phyloP scores from a whole-genome alignment of 1,140 invertebrate genomes.

The Dryas iulia region DNA sequence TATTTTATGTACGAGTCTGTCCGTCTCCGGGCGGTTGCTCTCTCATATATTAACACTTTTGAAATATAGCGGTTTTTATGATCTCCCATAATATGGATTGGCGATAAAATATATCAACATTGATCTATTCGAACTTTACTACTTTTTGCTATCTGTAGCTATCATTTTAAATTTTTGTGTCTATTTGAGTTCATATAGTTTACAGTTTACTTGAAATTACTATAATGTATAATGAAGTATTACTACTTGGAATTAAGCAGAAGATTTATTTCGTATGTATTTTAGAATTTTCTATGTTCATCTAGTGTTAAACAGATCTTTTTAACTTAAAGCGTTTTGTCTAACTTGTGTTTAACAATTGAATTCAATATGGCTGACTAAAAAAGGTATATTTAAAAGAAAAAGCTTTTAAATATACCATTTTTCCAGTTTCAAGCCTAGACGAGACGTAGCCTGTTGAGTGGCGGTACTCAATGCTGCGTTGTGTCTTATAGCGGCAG shows the following conservation, averaged over 20 bases:
- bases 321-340: too few species aligned
- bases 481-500: too few species aligned
- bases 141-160: neutral
- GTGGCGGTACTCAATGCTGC: too few species aligned
- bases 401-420: too few species aligned
- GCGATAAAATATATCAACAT: constrained; percentile 59
- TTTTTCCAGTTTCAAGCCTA: too few species aligned
- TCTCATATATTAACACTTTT: constrained; percentile 72
- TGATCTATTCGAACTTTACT: constrained; percentile 17
- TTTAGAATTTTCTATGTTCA: too few species aligned
- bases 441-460: too few species aligned
- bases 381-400: too few species aligned
- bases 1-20: constrained; percentile 53
- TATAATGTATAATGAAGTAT: neutral
- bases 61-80: constrained; percentile 69
- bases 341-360: too few species aligned
- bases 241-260: too few species aligned
- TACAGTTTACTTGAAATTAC: neutral
- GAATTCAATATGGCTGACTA: neutral
- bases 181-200: neutral
- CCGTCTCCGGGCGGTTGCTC: constrained; percentile 37
- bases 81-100: constrained; percentile 71
- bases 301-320: too few species aligned
- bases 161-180: neutral
- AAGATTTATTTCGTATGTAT: neutral